phyloP scores from a whole-genome alignment of 2,113 vertebrate genomes.

The Peromyscus maniculatus region DNA sequence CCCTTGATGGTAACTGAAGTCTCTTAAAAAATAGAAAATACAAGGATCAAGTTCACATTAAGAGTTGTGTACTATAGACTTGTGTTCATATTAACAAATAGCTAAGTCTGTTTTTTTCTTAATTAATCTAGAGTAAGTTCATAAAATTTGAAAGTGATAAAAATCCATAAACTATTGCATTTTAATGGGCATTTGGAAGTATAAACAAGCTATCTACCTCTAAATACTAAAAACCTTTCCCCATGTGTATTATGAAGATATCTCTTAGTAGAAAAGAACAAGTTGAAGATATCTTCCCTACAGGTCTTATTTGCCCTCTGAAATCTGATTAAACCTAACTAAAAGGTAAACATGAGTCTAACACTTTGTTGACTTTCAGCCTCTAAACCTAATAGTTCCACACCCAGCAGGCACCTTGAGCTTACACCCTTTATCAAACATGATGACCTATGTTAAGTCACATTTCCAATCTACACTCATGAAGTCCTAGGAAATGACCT shows the following conservation, averaged over 20 bases:
- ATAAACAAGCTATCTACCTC: not conserved
- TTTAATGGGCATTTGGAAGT: not conserved
- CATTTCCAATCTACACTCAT: not conserved
- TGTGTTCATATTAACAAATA: not conserved
- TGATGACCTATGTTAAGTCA: not conserved
- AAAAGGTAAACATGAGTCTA: not conserved
- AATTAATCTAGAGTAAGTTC: not conserved
- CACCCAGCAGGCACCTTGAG: not conserved
- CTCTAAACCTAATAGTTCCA: constrained; percentile 1
- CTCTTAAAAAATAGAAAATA: constrained; percentile 18
- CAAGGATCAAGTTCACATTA: not conserved
- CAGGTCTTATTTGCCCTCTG: not conserved
- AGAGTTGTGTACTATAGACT: not conserved
- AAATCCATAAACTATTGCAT: not conserved
- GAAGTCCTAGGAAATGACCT: constrained; percentile 36
- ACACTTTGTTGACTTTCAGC: not conserved
- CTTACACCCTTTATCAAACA: not conserved
- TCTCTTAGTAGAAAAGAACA: constrained; percentile 15
- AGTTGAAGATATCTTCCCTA: not conserved
- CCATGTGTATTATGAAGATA: not conserved
- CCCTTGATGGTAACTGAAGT: not conserved
- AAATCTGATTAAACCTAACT: constrained; percentile 18
- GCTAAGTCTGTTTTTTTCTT: constrained; percentile 7
- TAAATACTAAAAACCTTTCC: constrained; percentile 6
- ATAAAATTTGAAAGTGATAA: constrained; percentile 38